These are phyloP conservation scores for Gnatocerus cornutus DNA, from an alignment of 2,888 invertebrate genomes.

Conservation along the genomic window DNA sequence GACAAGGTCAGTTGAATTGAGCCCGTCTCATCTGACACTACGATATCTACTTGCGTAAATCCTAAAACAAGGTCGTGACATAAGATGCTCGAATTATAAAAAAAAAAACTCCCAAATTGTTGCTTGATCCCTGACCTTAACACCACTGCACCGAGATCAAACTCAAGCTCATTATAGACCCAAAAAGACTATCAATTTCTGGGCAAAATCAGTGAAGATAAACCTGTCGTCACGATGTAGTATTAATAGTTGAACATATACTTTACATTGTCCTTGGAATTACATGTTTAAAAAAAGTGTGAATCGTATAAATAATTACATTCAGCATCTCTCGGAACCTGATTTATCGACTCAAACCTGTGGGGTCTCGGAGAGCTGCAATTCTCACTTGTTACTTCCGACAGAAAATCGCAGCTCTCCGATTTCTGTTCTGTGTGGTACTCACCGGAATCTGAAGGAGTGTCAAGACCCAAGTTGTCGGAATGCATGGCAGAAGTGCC, in stretches of 20 bases:
- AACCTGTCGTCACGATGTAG: background rate
- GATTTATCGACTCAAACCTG: background rate
- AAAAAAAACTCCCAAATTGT: background rate
- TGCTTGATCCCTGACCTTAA: constrained; percentile 8
- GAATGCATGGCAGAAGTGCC: constrained; percentile 75
- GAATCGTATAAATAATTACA: constrained; percentile 22
- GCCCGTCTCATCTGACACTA: constrained; percentile 2
- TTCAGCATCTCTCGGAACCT: constrained; percentile 7
- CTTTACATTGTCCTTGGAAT: background rate
- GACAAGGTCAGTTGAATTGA: constrained; percentile 7
- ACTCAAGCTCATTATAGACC: background rate
- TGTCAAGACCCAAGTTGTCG: constrained; percentile 82
- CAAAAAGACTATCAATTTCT: background rate
- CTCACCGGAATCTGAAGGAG: constrained; percentile 94
- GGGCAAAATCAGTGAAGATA: background rate
- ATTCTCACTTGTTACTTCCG: background rate
- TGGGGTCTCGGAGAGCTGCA: background rate
- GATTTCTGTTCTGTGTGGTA: constrained; percentile 55
- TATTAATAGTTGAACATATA: background rate
- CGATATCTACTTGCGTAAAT: background rate
- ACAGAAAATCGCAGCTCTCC: background rate
- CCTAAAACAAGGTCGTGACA: background rate
- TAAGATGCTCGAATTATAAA: background rate
- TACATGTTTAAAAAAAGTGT: background rate
- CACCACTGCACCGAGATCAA: background rate